phyloP scores from a whole-genome alignment of 1,140 invertebrate genomes.

The Meloidogyne floridensis region DNA sequence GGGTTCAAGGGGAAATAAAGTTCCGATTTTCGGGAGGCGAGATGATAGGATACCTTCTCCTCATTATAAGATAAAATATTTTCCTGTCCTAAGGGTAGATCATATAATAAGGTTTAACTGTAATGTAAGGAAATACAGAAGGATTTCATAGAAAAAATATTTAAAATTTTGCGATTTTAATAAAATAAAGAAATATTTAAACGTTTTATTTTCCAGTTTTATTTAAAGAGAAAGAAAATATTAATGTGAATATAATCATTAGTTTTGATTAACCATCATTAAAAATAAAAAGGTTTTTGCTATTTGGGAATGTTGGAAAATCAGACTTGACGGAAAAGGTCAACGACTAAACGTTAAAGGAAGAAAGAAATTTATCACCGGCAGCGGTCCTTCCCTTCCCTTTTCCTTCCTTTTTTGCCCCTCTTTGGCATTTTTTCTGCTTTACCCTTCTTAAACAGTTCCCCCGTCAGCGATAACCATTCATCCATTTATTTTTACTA shows the following conservation, averaged over 20 bases:
- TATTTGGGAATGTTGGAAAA: neutral
- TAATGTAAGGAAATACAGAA: no score
- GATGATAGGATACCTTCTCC: no score
- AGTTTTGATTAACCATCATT: neutral
- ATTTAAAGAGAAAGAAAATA: neutral
- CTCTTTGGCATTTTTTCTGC: neutral
- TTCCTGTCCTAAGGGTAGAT: no score
- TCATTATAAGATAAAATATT: no score
- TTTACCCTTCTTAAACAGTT: neutral
- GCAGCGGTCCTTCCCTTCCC: neutral
- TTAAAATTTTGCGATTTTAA: no score
- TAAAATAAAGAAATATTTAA: no score
- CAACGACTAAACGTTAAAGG: neutral
- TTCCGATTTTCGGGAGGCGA: no score
- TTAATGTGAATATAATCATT: neutral
- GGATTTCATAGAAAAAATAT: no score
- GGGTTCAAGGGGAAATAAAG: no score
- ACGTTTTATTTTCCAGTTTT: no score
- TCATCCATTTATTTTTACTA: neutral
- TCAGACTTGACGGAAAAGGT: constrained; percentile 7
- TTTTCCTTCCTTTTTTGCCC: neutral
- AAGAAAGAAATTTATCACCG: neutral
- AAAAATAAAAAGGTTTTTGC: neutral
- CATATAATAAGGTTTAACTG: no score
- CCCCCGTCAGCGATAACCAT: neutral